Base-by-base conservation (phyloP, 2,113 vertebrate species). In the Strix aluco region DNA sequence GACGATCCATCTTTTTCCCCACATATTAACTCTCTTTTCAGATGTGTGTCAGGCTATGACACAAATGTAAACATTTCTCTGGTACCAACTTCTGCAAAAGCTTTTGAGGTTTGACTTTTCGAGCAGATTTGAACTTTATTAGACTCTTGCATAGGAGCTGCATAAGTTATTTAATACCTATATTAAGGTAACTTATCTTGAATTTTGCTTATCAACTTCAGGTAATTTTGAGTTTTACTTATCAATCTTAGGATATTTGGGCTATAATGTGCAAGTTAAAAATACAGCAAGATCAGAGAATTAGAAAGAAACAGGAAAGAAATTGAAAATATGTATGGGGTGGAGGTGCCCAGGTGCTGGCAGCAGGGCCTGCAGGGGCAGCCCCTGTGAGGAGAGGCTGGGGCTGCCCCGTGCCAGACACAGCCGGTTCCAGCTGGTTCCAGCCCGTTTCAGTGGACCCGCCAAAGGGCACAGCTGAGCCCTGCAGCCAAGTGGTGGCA, bases 381-480 rank as follows among this genome's bases (percentile, higher is more conserved):
- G 20, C 29, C 40, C 40, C 40, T 55, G 40, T 38, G 67, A 38
- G 16, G 10, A 54, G 47, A 10, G 11, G 19, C 19, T 6, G 2
- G 10, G 22, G 54, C 44, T 86, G 52, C 13, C 51, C 62, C 0
- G 0, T 19, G 75, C 15, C 5, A 4, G 52, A 32, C n/a, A 49
- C 55, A 16, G 67, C 27, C 8, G 10, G 7, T 30, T 52, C 88
- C 72, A 69, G 18, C 8, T 0, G 0, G 14, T 3, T 46, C 18
- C 63, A 81, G 1, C 5, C 3, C 7, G 21, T 18, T 46, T 46
- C 44, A 46, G 44, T 42, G 40, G 40, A 42, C 57, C 27, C 75
- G 61, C 16, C 0, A 0, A 30, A n/a, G 2, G 49, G 61, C 51
- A 59, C 3, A 2, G n/a, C 22, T 10, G 5, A 8, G 29, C 18